Evolutionary conservation across 2,888 invertebrate genomes (phyloP).

Genomic region (Erebia palarica): DNA sequence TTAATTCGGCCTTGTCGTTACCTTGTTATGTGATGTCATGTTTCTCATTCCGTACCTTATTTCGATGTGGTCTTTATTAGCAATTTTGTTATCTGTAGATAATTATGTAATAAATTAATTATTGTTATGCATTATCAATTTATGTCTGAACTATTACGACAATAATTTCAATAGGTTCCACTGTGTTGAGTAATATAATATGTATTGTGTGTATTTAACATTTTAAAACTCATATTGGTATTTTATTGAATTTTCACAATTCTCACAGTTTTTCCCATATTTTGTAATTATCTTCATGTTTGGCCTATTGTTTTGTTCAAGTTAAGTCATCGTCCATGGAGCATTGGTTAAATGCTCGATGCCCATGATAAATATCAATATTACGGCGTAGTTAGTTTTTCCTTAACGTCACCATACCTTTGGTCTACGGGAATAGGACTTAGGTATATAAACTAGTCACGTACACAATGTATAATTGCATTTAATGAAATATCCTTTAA

Average conservation of each 20-base stretch:
- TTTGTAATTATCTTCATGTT: background rate
- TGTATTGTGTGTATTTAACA: too few species aligned
- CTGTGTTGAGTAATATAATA: too few species aligned
- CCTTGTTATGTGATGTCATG: constrained; percentile 13
- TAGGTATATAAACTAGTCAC: too few species aligned
- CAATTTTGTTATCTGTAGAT: background rate
- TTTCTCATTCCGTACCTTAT: constrained; percentile 8
- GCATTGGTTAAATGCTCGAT: background rate
- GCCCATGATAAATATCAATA: background rate
- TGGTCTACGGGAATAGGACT: too few species aligned
- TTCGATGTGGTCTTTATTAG: constrained; percentile 6
- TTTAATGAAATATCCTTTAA: too few species aligned
- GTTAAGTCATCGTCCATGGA: background rate
- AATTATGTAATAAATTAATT: too few species aligned
- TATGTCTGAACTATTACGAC: too few species aligned
- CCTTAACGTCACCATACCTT: too few species aligned
- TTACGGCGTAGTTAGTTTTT: background rate
- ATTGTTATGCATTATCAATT: too few species aligned
- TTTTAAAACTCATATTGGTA: too few species aligned
- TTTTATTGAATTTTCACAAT: background rate
- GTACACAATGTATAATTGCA: too few species aligned
- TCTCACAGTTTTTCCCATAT: background rate
- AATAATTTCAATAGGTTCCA: too few species aligned
- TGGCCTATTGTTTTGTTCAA: background rate
- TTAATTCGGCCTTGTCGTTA: constrained; percentile 7